Percentiles rank a stretch among this genome's conserved stretches.
Conservation (phyloP, 2,797 vertebrate species). For the Euphonia xanthogaster region DNA sequence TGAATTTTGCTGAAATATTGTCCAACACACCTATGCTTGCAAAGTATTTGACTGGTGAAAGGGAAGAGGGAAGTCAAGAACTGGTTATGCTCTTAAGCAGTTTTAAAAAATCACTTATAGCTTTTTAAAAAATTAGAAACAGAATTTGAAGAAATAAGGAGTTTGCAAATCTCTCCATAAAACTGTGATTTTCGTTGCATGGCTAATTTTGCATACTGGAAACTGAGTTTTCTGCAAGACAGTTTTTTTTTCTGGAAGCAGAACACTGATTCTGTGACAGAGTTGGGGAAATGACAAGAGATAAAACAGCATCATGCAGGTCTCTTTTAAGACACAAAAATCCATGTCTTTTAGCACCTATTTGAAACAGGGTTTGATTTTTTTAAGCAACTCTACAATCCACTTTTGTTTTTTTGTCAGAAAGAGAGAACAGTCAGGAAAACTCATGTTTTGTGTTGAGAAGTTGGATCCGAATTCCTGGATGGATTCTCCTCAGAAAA, state of each 20-base stretch:
- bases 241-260: neutral
- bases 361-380: rapidly evolving
- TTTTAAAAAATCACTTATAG: neutral
- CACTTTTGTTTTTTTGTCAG: neutral
- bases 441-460: neutral
- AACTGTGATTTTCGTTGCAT: neutral
- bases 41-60: neutral
- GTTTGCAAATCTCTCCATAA: neutral
- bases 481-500: neutral
- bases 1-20: neutral
- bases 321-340: neutral
- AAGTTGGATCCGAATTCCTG: neutral
- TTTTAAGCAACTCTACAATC: neutral
- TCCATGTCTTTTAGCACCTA: neutral
- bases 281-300: neutral
- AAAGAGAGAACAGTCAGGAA: neutral
- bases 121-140: neutral
- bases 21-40: neutral
- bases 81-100: neutral
- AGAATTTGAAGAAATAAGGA: neutral
- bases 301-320: neutral
- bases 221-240: neutral
- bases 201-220: neutral
- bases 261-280: neutral
- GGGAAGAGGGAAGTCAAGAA: neutral